phyloP scores from a whole-genome alignment of 2,888 invertebrate species.

The Dendrolimus pini region DNA sequence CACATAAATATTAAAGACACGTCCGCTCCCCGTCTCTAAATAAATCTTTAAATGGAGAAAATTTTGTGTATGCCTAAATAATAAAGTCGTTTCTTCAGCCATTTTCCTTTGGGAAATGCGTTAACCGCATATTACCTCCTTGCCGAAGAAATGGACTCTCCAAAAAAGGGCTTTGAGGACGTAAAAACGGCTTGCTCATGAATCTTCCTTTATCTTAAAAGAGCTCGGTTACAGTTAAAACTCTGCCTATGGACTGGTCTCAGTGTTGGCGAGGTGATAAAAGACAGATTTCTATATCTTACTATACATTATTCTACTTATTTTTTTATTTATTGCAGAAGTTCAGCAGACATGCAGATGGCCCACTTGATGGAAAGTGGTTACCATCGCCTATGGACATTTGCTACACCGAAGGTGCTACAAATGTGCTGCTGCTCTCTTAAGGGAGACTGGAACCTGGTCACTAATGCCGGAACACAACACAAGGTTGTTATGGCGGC shows the following conservation, averaged over 20 bases:
- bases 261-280: slow-evolving; percentile 1
- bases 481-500: too few relatives aligned
- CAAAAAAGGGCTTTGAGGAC: slow-evolving; percentile 39
- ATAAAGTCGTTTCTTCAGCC: slow-evolving; percentile 34
- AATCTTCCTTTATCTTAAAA: slow-evolving; percentile 37
- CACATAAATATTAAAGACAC: background rate
- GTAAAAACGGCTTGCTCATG: slow-evolving; percentile 37
- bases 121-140: slow-evolving; percentile 42
- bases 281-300: too few relatives aligned
- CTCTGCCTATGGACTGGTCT: slow-evolving; percentile 14
- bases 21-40: background rate
- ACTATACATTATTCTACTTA: too few relatives aligned
- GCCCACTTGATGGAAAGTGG: too few relatives aligned
- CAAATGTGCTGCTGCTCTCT: too few relatives aligned
- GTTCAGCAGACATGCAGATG: too few relatives aligned
- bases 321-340: too few relatives aligned
- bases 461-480: too few relatives aligned
- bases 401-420: too few relatives aligned
- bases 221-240: slow-evolving; percentile 32
- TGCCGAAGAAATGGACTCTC: slow-evolving; percentile 39
- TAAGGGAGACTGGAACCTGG: too few relatives aligned
- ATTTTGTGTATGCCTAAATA: slow-evolving; percentile 20
- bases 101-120: slow-evolving; percentile 43
- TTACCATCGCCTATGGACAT: too few relatives aligned
- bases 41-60: background rate